Evolutionary conservation across 2,797 vertebrate species (phyloP).

Genomic region (Parauchenoglanis punctatus): DNA sequence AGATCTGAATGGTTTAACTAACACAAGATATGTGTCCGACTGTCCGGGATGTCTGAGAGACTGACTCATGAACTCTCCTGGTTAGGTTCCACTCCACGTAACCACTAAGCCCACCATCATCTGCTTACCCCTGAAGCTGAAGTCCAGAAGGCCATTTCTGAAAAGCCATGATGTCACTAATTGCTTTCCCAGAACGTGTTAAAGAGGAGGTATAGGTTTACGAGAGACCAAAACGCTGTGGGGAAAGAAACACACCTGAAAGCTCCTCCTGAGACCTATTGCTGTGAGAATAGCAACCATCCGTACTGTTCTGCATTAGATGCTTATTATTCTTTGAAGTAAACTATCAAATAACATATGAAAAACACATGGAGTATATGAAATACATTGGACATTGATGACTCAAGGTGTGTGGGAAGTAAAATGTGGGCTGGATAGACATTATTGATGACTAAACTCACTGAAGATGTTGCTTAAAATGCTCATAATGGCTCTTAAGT

Average conservation of each 20-base stretch:
- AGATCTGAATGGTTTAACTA: background rate
- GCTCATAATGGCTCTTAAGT: background rate
- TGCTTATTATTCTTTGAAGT: conserved; percentile 6
- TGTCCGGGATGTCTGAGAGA: conserved; percentile 9
- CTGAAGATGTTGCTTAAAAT: background rate
- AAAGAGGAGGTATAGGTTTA: conserved; percentile 46
- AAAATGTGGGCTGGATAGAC: background rate
- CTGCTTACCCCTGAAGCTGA: conserved; percentile 11
- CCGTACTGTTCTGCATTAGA: conserved; percentile 22
- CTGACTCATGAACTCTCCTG: conserved; percentile 29
- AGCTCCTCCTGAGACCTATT: conserved; percentile 47
- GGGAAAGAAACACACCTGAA: conserved; percentile 54
- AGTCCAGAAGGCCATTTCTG: conserved; percentile 33
- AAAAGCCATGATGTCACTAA: conserved; percentile 44
- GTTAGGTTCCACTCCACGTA: conserved; percentile 14
- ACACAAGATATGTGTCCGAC: conserved; percentile 1
- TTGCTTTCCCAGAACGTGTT: conserved; percentile 42
- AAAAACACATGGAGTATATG: conserved; percentile 16
- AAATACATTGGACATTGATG: background rate
- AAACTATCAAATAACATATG: background rate
- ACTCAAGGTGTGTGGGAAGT: background rate
- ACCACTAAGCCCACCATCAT: conserved; percentile 21
- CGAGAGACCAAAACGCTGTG: conserved; percentile 59
- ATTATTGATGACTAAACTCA: background rate
- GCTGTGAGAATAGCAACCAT: conserved; percentile 14